phyloP scores from a whole-genome alignment of 2,888 invertebrate genomes.

The Oxycera nigricornis region DNA sequence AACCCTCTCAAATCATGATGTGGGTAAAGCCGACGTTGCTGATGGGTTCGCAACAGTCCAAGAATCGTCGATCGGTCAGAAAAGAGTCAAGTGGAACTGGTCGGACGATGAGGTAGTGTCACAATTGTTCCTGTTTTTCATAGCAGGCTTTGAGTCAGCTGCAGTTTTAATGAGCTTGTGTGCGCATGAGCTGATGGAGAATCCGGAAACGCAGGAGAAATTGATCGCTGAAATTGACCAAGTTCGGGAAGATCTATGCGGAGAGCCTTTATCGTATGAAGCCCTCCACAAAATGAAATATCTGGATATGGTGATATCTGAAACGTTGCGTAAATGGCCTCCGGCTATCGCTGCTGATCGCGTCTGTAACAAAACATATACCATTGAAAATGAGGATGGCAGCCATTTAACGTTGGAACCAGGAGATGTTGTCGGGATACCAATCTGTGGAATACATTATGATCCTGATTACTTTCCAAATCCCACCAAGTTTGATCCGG shows the following conservation, averaged over 20 bases:
- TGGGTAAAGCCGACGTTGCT: background rate
- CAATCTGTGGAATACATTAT: conserved; percentile 58
- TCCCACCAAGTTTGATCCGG: conserved; percentile 67
- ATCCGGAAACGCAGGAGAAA: conserved; percentile 67
- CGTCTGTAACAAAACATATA: conserved; percentile 65
- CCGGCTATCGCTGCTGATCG: conserved; percentile 63
- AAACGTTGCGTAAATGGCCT: conserved; percentile 66
- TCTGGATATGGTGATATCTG: conserved; percentile 66
- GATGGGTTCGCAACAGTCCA: conserved; percentile 7
- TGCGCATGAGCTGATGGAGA: conserved; percentile 66
- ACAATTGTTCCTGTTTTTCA: conserved; percentile 63
- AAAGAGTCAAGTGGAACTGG: conserved; percentile 52
- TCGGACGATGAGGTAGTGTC: conserved; percentile 54
- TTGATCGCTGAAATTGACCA: conserved; percentile 66
- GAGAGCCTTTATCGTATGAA: conserved; percentile 65
- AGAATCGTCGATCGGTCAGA: conserved; percentile 13
- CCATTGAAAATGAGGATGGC: conserved; percentile 49
- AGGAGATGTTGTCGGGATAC: conserved; percentile 56
- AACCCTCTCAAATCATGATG: background rate
- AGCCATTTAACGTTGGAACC: conserved; percentile 54
- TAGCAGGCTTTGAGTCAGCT: conserved; percentile 67
- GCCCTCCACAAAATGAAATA: conserved; percentile 67
- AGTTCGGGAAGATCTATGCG: conserved; percentile 59
- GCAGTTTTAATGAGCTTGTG: conserved; percentile 63
- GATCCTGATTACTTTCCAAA: conserved; percentile 65